Percentiles rank a stretch among this genome's conserved stretches.
Conservation (phyloP, 2,888 invertebrate species). For the Therioaphis trifolii region DNA sequence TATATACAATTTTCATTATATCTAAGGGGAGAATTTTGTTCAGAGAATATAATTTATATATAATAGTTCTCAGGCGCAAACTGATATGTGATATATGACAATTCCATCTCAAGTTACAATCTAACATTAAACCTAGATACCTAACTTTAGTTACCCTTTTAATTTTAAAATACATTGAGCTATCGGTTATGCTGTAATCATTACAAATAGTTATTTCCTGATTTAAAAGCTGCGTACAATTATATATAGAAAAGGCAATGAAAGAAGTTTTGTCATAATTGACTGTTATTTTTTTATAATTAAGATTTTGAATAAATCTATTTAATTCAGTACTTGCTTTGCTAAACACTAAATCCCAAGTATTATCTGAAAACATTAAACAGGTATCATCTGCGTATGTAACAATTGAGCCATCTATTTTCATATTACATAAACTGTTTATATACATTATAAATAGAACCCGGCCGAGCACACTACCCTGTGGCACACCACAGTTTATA, state of each 20-base stretch:
- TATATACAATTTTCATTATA: no score
- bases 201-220: background rate
- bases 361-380: background rate
- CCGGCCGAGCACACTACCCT: background rate
- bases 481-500: background rate
- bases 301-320: background rate
- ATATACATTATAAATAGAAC: slow-evolving; percentile 3
- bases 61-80: background rate
- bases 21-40: no score
- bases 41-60: no score
- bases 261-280: background rate
- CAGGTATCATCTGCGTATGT: slow-evolving; percentile 1
- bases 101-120: background rate
- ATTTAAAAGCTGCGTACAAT: background rate
- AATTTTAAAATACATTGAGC: background rate
- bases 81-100: background rate
- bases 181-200: no score
- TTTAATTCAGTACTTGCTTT: background rate
- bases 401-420: background rate
- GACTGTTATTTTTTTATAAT: background rate
- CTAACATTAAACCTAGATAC: background rate
- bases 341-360: background rate
- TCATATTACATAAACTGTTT: slow-evolving; percentile 18
- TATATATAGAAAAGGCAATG: background rate
- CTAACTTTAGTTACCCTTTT: background rate